Percentiles rank a stretch among this genome's conserved stretches.
phyloP scores from a whole-genome alignment of 2,888 invertebrate genomes.

The Periphyllus acericola region DNA sequence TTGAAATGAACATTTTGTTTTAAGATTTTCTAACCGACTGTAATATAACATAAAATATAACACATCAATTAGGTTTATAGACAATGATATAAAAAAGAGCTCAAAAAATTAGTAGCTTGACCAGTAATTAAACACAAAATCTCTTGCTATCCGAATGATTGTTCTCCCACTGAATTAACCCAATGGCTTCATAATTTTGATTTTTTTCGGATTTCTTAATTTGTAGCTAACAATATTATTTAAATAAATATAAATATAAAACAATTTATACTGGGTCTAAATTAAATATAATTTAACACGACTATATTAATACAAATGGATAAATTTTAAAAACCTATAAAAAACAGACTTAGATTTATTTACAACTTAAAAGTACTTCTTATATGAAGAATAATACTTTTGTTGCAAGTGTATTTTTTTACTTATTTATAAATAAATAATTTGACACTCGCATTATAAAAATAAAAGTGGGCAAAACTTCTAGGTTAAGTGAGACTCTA shows the following conservation, averaged over 20 bases:
- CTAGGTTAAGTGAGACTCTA: too few relatives aligned
- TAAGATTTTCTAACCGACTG: conserved; percentile 26
- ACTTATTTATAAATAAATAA: too few relatives aligned
- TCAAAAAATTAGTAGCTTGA: not conserved
- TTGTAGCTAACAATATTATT: not conserved
- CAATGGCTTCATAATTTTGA: not conserved
- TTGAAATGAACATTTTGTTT: conserved; percentile 43
- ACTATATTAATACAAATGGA: too few relatives aligned
- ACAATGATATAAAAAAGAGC: not conserved
- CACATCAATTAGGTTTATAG: not conserved
- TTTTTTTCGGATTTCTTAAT: not conserved
- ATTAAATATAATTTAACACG: too few relatives aligned
- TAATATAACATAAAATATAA: not conserved
- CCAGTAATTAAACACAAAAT: not conserved
- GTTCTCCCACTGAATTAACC: not conserved
- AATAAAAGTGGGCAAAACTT: too few relatives aligned
- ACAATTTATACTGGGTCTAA: too few relatives aligned
- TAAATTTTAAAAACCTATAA: too few relatives aligned
- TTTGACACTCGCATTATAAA: too few relatives aligned
- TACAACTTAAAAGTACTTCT: too few relatives aligned
- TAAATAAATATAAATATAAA: not conserved
- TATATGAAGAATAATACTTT: too few relatives aligned
- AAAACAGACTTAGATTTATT: too few relatives aligned
- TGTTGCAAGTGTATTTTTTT: too few relatives aligned
- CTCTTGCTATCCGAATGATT: not conserved